Evolutionary conservation across 1,140 invertebrate species (phyloP), one percentile per base, ranked within the genome.

Genomic region (Colletes gigas): DNA sequence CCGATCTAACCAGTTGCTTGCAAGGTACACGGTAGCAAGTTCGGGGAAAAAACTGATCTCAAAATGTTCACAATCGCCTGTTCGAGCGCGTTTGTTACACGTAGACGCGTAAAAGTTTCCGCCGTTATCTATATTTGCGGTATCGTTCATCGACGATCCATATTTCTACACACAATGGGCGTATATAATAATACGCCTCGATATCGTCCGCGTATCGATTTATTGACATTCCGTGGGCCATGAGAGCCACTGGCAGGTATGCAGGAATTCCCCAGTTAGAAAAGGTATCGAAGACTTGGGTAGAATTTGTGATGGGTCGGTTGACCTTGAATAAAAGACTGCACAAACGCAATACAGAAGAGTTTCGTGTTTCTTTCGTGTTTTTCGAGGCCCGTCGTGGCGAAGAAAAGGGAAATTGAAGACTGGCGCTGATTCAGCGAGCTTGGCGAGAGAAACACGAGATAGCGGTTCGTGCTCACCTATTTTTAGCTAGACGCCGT

Each of bases 401-500:
- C 44, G 50, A 39, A 70, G 78, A 73, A 41, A 77, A 82, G 57
- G 78, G 62, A 63, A 85, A 80, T 60, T 21, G 19, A 68, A 67
- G 62, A 81, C 68, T 74, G 65, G 66, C 72, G 69, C 76, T 72
- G 80, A 74, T 62, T 76, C 60, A 68, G 62, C 30, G 73, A 75
- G 39, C 57, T 76, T 39, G 71, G 66, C 41, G 82, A 83, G 69
- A 84, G 83, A 88, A 90, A 88, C 77, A 72, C 82, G 85, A 90
- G 89, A 89, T 86, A 88, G 81, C 70, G 83, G 80, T 82, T 86
- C 59, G 62, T 73, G 75, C 77, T 59, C 15, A 54, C 77, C 90
- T 92, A 92, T 92, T 89, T 89, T 92, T 92, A 92, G 88, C 79
- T 82, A 83, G 88, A 87, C 88, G 84, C 83, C 85, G 90, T 89